These are phyloP conservation scores for Leptobrachium ailaonicum DNA, from an alignment of 2,113 vertebrate genomes.

Conservation along the genomic window DNA sequence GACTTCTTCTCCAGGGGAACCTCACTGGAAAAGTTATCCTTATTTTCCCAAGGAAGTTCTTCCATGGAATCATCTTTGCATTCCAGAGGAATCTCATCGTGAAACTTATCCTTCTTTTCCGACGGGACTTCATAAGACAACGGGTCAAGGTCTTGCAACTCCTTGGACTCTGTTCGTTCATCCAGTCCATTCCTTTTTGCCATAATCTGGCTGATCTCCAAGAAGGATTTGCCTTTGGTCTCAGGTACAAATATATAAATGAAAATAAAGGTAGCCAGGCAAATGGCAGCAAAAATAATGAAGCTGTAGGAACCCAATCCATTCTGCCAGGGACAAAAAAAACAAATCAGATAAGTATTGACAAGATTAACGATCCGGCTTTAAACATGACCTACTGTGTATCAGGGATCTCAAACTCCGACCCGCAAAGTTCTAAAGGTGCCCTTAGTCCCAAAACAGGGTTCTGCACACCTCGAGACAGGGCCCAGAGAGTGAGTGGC, in stretches of 20 bases:
- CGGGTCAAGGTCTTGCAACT: slow-evolving; percentile 26
- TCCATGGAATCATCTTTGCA: too few relatives aligned
- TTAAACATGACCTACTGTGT: too few relatives aligned
- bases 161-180: slow-evolving; percentile 12
- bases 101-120: background rate
- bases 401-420: too few relatives aligned
- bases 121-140: background rate
- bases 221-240: slow-evolving; percentile 88
- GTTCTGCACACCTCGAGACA: too few relatives aligned
- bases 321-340: slow-evolving; percentile 61
- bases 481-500: too few relatives aligned
- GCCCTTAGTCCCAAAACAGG: too few relatives aligned
- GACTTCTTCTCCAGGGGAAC: background rate
- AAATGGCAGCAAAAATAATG: slow-evolving; percentile 80
- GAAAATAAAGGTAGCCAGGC: slow-evolving; percentile 77
- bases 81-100: too few relatives aligned
- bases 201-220: slow-evolving; percentile 87
- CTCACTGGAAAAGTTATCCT: background rate
- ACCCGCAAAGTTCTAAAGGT: too few relatives aligned
- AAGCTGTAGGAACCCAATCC: slow-evolving; percentile 84
- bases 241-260: slow-evolving; percentile 83
- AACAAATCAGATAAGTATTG: too few relatives aligned
- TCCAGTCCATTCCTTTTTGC: slow-evolving; percentile 78
- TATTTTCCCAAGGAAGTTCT: background rate
- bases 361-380: too few relatives aligned